These are phyloP conservation scores for Dendrocincla tyrannina DNA, from an alignment of 2,797 vertebrate species.

Conservation along the genomic window DNA sequence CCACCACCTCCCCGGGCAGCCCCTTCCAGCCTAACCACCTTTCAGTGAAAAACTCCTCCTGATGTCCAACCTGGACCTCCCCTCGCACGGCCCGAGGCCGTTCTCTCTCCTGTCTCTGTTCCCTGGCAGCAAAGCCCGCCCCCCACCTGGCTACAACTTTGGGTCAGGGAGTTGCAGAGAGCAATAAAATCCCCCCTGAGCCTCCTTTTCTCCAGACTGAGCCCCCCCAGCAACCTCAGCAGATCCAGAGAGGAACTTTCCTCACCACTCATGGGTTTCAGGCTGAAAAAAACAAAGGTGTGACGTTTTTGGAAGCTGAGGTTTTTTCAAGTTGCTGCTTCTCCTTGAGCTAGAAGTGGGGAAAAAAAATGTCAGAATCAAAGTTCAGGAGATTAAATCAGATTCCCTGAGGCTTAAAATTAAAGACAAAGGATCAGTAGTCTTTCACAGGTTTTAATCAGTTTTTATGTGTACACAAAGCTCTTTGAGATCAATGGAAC, in stretches of 20 bases:
- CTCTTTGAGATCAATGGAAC: neutral
- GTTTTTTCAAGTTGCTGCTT: neutral
- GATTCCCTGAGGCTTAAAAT: neutral
- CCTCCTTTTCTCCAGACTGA: neutral
- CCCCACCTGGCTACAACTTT: neutral
- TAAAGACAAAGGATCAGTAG: neutral
- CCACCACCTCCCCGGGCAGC: neutral
- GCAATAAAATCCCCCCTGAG: neutral
- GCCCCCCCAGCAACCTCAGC: neutral
- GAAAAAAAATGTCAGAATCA: neutral
- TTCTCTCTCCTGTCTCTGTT: neutral
- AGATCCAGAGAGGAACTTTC: neutral
- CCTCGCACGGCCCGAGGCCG: neutral
- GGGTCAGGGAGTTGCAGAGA: neutral
- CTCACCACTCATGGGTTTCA: neutral
- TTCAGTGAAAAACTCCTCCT: neutral
- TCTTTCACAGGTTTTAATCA: conserved; percentile 5
- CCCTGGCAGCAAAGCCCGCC: neutral
- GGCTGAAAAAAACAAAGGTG: neutral
- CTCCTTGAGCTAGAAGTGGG: neutral
- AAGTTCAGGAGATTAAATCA: neutral
- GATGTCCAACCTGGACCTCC: neutral
- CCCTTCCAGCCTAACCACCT: neutral
- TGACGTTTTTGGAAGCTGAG: neutral
- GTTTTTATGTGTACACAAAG: neutral